These are phyloP conservation scores for Apomyelois bistriatella DNA, from an alignment of 2,888 invertebrate genomes.

Conservation along the genomic window DNA sequence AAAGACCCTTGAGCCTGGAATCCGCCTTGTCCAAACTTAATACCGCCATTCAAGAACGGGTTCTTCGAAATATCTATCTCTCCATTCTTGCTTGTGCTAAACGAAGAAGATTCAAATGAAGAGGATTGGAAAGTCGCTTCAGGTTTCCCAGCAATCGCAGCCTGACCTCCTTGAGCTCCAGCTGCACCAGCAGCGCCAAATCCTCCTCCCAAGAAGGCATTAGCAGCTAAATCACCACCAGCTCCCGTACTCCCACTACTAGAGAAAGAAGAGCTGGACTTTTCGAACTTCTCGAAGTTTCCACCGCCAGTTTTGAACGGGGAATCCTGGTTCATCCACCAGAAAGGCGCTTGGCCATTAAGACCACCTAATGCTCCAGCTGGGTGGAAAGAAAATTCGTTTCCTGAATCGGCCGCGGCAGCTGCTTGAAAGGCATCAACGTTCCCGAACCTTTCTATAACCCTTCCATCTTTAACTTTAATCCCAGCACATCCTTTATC, in stretches of 20 bases:
- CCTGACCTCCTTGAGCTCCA: conserved; percentile 20
- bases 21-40: conserved; percentile 28
- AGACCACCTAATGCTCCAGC: conserved; percentile 48
- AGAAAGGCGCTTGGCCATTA: conserved; percentile 66
- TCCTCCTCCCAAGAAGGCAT: conserved; percentile 48
- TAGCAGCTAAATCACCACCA: conserved; percentile 32
- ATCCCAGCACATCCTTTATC: conserved; percentile 71
- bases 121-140: conserved; percentile 36
- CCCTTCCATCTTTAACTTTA: conserved; percentile 67
- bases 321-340: conserved; percentile 82
- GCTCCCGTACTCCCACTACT: conserved; percentile 31
- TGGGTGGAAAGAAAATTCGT: conserved; percentile 62
- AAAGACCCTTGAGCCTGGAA: conserved; percentile 23
- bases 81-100: conserved; percentile 45
- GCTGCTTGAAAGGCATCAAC: conserved; percentile 59
- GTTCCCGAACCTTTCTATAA: conserved; percentile 64
- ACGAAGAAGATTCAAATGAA: conserved; percentile 49
- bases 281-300: conserved; percentile 50
- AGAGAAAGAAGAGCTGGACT: conserved; percentile 45
- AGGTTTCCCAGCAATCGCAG: conserved; percentile 19
- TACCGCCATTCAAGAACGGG: conserved; percentile 49
- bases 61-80: conserved; percentile 53
- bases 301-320: conserved; percentile 73
- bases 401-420: conserved; percentile 42
- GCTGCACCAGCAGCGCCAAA: conserved; percentile 26